phyloP scores from a whole-genome alignment of 2,113 vertebrate genomes.

The Rhinoptilus africanus region DNA sequence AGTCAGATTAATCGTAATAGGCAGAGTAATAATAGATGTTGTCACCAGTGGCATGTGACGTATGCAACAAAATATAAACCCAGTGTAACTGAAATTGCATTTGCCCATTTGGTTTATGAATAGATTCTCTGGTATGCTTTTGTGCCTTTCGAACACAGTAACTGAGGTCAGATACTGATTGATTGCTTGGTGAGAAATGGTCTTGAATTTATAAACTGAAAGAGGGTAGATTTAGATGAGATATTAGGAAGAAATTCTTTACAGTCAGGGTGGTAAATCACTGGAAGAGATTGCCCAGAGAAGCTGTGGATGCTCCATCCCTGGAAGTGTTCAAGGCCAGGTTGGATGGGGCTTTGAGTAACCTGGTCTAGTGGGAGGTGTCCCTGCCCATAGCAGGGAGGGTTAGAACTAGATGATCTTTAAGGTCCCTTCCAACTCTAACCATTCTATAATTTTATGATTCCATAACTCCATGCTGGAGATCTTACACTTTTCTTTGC shows the following conservation, averaged over 20 bases:
- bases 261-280: neutral
- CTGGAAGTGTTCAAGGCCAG: neutral
- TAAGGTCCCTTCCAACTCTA: neutral
- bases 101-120: neutral
- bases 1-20: neutral
- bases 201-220: neutral
- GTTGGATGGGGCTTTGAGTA: neutral
- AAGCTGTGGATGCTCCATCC: neutral
- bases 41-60: accelerated
- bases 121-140: neutral
- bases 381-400: neutral
- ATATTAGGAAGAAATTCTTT: neutral
- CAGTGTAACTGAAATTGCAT: neutral
- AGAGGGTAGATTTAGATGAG: neutral
- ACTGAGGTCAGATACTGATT: neutral
- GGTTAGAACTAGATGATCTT: neutral
- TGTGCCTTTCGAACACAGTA: neutral
- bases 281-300: neutral
- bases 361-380: neutral
- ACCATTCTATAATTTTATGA: neutral
- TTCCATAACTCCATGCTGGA: neutral
- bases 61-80: neutral
- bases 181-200: neutral
- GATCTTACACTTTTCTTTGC: neutral
- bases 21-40: neutral